Evolutionary conservation across 2,888 invertebrate species (phyloP), one percentile per base, ranked within the genome.

Genomic region (Pristionchus mayeri): DNA sequence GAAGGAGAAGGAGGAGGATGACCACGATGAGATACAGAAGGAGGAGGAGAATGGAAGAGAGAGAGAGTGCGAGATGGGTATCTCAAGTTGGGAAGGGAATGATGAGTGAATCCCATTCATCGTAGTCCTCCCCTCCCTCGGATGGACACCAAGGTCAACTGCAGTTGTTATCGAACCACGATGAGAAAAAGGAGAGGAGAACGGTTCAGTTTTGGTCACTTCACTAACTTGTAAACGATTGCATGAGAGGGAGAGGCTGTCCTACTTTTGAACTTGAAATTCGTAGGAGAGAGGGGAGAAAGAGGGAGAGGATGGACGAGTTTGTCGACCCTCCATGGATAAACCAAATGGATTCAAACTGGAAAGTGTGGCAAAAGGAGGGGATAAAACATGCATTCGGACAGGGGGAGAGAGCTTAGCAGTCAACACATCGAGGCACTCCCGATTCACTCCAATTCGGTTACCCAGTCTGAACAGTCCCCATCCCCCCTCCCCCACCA

Each of bases 291-390:
- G 30, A 18, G 18, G 27, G 6, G 57, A n/a, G 6, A 9, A 27
- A 37, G 57, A 24, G 57, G 27, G 57, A n/a, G 21, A 37, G 37
- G 34, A 63, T 30, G 63, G 37, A 3, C 16, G 44, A 44, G 44
- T 44, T 44, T 44, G 44, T 44, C 44, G 44, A 44, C 44, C 6
- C 44, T 44, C 44, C 34, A 16, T 18, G 63, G 63, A 63, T 63
- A 63, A 63, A 63, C 37, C 63, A 63, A 63, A 63, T 63, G 63
- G 37, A 63, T 63, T 63, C 63, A 63, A 63, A 63, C 63, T 63
- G 63, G 63, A 63, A 63, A 63, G 63, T 63, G 37, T 37, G 63
- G 63, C 34, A 63, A 63, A 63, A 34, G 63, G 18, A 9, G 30
- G 63, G 63, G 63, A 63, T 63, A 63, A 63, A 63, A 63, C 63